Conservation (phyloP, 2,113 vertebrate species). For the Etheostoma spectabile region DNA sequence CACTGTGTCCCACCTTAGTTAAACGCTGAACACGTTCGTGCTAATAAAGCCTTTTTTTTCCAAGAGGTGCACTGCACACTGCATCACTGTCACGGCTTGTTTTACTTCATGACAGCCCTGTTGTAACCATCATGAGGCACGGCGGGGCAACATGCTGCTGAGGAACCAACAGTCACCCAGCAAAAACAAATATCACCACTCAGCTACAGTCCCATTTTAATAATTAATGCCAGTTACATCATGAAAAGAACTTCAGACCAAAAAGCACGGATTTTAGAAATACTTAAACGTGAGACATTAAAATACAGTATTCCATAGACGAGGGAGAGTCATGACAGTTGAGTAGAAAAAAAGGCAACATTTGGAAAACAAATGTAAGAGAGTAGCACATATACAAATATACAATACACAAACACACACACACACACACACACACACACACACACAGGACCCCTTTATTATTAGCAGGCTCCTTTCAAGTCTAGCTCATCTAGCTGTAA, state of each 20-base stretch:
- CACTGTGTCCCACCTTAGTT: constrained; percentile 9
- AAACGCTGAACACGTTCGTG: constrained; percentile 3
- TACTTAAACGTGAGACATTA: not conserved
- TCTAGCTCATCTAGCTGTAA: constrained; percentile 67
- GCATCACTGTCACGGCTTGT: constrained; percentile 27
- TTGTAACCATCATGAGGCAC: not conserved
- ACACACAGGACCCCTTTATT: constrained; percentile 24
- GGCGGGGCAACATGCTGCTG: constrained; percentile 1
- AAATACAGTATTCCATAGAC: not conserved
- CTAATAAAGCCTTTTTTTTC: constrained; percentile 28
- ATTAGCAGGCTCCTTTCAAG: constrained; percentile 36
- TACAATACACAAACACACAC: not conserved
- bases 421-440: constrained; percentile 18
- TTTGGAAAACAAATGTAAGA: not conserved
- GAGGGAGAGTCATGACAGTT: not conserved
- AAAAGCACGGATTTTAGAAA: not conserved
- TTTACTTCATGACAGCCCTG: constrained; percentile 20
- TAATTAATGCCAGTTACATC: not conserved
- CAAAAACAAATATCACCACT: not conserved
- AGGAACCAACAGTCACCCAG: not conserved
- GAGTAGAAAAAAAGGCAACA: not conserved
- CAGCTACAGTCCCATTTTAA: not conserved
- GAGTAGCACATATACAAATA: not conserved
- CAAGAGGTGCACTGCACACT: constrained; percentile 13
- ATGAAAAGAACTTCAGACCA: not conserved